Percentiles rank a stretch among this genome's conserved stretches.
These are phyloP conservation scores for Willisornis vidua DNA, from an alignment of 2,113 vertebrate genomes.

Conservation along the genomic window DNA sequence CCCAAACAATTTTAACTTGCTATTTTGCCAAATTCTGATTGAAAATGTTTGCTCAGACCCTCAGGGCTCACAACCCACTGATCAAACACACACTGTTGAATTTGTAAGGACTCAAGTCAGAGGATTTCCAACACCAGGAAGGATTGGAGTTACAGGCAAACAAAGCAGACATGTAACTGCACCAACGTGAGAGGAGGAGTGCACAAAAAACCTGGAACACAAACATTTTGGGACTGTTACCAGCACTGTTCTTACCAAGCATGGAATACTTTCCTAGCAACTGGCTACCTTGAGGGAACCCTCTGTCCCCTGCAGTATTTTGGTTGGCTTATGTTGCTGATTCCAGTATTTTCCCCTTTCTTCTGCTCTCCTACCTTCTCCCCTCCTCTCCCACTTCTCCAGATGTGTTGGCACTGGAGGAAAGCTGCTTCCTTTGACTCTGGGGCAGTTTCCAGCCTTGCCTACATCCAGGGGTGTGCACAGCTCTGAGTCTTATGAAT, in stretches of 20 bases:
- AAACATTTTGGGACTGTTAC: background rate
- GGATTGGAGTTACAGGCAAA: background rate
- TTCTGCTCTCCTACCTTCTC: background rate
- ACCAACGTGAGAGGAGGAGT: background rate
- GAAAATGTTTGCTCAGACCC: background rate
- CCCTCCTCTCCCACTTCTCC: background rate
- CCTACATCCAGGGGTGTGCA: background rate
- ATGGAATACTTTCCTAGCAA: background rate
- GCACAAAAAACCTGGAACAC: background rate
- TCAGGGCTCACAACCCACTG: background rate
- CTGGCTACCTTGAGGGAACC: background rate
- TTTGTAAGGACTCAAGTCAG: background rate
- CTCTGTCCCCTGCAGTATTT: background rate
- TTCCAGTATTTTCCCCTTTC: background rate
- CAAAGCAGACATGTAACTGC: background rate
- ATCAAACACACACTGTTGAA: background rate
- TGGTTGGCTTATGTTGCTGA: background rate
- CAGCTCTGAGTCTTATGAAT: background rate
- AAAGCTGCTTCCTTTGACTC: background rate
- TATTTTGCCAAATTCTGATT: background rate
- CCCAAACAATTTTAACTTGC: background rate
- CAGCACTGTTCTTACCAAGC: background rate
- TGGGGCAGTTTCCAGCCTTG: background rate
- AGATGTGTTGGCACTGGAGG: background rate
- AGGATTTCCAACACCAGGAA: background rate